Evolutionary conservation across 2,888 invertebrate species (phyloP), one percentile per base, ranked within the genome.

Genomic region (Nasonia oneida): DNA sequence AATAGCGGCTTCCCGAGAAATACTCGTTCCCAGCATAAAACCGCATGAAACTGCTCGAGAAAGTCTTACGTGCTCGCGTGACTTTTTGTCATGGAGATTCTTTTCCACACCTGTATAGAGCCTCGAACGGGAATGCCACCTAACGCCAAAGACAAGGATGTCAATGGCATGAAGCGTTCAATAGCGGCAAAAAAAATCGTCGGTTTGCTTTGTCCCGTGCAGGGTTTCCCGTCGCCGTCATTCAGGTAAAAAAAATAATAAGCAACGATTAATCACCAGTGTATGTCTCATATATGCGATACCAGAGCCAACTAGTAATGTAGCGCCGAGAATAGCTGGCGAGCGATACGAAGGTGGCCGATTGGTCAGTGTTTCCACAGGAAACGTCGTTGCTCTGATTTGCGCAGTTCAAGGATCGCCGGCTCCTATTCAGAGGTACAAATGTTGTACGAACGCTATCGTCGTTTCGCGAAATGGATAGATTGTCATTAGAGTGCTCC

Each of bases 341-440:
- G 95, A 95, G 90, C 94, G 95, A 92, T 95, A 95, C 92, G 95
- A 95, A 90, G 95, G 96, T 92, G 95, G 95, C 94, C 95, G 95
- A 92, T 95, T 96, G 89, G 93, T 95, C 84, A 90, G 90, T 87
- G 95, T 95, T 90, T 93, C 93, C 79, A 92, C 93, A 91, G 94
- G 92, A 87, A 93, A 93, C 89, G 94, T 94, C 89, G 94, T 95
- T 87, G 95, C 95, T 90, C 93, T 96, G 92, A 95, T 95, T 89
- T 96, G 96, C 93, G 95, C 96, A 92, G 95, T 96, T 88, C 95
- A 96, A 91, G 96, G 95, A 88, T 95, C 94, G 93, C 96, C 96
- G 87, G 94, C 95, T 87, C 96, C 96, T 90, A 91, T 94, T 86
- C 95, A 95, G 94, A 96, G 96, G 96, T 96, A 95, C 92, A 29